Evolutionary conservation across 2,113 vertebrate genomes (phyloP).

Genomic region (Halichoeres trimaculatus): DNA sequence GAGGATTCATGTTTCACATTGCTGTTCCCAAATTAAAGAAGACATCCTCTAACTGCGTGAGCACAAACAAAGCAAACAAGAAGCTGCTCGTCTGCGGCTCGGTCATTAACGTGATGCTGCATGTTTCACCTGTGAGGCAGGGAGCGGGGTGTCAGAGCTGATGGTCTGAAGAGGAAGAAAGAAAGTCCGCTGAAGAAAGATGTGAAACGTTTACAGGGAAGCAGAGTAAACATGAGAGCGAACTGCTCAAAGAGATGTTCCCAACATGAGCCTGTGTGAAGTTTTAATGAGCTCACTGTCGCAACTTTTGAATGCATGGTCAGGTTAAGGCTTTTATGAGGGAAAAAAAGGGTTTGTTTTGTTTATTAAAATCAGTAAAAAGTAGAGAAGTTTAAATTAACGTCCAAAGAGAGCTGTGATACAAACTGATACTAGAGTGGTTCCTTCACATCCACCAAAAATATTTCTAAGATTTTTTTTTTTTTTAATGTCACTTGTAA

Average conservation of each 20-base stretch:
- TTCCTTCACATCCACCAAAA: no score
- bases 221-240: slow-evolving; percentile 12
- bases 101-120: slow-evolving; percentile 44
- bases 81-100: slow-evolving; percentile 5
- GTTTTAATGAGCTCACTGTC: no score
- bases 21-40: slow-evolving; percentile 47
- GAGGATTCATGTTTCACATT: slow-evolving; percentile 24
- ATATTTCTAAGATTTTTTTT: no score
- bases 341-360: no score
- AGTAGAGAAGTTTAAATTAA: no score
- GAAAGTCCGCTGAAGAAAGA: slow-evolving; percentile 30
- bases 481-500: no score
- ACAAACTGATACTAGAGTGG: no score
- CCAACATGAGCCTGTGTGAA: not conserved
- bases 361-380: no score
- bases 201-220: slow-evolving; percentile 19
- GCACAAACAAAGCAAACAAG: slow-evolving; percentile 53
- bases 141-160: slow-evolving; percentile 12
- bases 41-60: slow-evolving; percentile 49
- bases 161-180: slow-evolving; percentile 44
- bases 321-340: no score
- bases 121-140: slow-evolving; percentile 28
- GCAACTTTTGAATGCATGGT: no score
- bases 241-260: no score
- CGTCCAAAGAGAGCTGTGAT: no score